Percentiles rank a stretch among this genome's conserved stretches.
These are phyloP conservation scores for Hydroisotoma schaefferi DNA, from an alignment of 2,888 invertebrate species.

Conservation along the genomic window DNA sequence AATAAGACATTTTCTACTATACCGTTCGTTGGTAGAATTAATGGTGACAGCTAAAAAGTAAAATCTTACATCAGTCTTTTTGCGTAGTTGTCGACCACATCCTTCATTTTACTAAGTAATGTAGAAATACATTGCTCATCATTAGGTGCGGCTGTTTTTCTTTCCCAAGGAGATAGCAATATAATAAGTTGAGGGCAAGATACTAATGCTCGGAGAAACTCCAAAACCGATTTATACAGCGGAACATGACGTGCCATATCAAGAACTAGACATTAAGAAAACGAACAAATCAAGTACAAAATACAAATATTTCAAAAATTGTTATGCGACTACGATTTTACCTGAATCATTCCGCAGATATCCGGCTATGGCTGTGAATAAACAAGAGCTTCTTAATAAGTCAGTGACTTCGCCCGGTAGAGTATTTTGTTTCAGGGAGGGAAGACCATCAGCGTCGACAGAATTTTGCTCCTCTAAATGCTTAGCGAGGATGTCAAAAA, in stretches of 20 bases:
- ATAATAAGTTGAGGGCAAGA: constrained; percentile 62
- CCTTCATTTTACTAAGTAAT: constrained; percentile 79
- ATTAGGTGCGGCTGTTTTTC: constrained; percentile 34
- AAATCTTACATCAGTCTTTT: constrained; percentile 69
- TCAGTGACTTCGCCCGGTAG: constrained; percentile 71
- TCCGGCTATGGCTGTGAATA: constrained; percentile 82
- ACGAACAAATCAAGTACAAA: constrained; percentile 4
- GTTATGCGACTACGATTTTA: constrained; percentile 50
- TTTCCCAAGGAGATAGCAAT: constrained; percentile 61
- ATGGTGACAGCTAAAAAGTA: no score
- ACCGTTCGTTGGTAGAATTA: not conserved
- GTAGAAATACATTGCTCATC: constrained; percentile 67
- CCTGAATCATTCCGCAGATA: constrained; percentile 89
- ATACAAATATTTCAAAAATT: not conserved
- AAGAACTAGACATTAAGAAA: constrained; percentile 62
- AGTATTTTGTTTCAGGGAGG: constrained; percentile 48
- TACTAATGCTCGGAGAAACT: constrained; percentile 72
- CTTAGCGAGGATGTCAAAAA: no score
- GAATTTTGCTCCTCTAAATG: constrained; percentile 11
- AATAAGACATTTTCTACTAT: not conserved
- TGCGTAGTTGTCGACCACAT: constrained; percentile 87
- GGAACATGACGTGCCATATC: constrained; percentile 97
- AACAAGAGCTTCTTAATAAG: constrained; percentile 73
- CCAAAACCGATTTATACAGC: constrained; percentile 79
- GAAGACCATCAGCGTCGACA: not conserved